Conservation (phyloP, 2,888 invertebrate species). For the Drosophila ezoana region DNA sequence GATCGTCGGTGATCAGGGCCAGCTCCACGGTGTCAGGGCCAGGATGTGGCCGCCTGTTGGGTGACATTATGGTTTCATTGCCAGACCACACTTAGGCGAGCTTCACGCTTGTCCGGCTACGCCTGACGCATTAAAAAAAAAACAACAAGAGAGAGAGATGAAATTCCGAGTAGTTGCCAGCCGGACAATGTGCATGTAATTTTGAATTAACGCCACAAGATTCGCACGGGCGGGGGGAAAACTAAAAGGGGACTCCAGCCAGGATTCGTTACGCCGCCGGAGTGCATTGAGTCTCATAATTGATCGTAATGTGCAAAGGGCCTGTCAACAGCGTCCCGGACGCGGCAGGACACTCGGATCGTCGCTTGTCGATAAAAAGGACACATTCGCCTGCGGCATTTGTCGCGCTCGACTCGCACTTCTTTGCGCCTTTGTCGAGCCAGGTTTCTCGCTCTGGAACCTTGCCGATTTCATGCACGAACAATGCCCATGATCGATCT, state of each 20-base stretch:
- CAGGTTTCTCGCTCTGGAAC: neutral
- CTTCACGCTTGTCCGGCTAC: conserved; percentile 57
- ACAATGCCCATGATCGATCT: conserved; percentile 72
- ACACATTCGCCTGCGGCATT: conserved; percentile 11
- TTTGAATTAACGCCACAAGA: conserved; percentile 76
- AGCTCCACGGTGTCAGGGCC: conserved; percentile 41
- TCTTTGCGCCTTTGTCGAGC: conserved; percentile 8
- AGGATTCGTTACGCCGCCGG: conserved; percentile 81
- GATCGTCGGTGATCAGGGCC: conserved; percentile 62
- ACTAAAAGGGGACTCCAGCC: conserved; percentile 50
- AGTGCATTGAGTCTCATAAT: conserved; percentile 82
- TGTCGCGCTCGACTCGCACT: conserved; percentile 38
- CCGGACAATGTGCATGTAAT: conserved; percentile 76
- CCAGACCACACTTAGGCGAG: conserved; percentile 71
- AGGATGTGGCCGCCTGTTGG: conserved; percentile 64
- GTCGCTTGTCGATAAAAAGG: conserved; percentile 3
- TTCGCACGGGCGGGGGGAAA: conserved; percentile 25
- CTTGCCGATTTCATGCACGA: conserved; percentile 42
- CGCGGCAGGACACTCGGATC: conserved; percentile 55
- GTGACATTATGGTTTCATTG: conserved; percentile 76
- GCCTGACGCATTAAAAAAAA: conserved; percentile 40
- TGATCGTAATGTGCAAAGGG: conserved; percentile 81
- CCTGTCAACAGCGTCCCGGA: conserved; percentile 56
- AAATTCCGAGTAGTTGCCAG: conserved; percentile 69
- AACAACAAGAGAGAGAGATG: conserved; percentile 1